A percentile compares a stretch with the other conserved stretches of the same genome.
These are phyloP conservation scores for Acrossocheilus fasciatus DNA, from an alignment of 2,797 vertebrate species.

Conservation along the genomic window DNA sequence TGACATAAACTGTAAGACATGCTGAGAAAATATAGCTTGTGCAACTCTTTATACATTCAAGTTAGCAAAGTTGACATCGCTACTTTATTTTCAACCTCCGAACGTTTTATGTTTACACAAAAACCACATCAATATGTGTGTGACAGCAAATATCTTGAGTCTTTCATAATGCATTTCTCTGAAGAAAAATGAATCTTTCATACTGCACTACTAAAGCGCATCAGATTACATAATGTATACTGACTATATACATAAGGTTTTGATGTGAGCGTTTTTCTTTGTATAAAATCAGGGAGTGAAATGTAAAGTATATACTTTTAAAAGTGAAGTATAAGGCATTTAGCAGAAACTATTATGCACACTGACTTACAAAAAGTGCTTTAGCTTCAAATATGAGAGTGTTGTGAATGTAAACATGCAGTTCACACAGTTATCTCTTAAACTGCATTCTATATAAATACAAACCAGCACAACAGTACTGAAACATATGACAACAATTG, in stretches of 20 bases:
- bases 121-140: slow-evolving; percentile 8
- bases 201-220: neutral
- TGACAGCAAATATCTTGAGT: slow-evolving; percentile 35
- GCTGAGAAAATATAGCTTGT: neutral
- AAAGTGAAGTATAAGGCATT: slow-evolving; percentile 11
- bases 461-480: slow-evolving; percentile 1
- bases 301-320: slow-evolving; percentile 11
- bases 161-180: slow-evolving; percentile 29
- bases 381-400: neutral
- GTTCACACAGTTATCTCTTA: neutral
- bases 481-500: neutral
- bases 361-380: slow-evolving; percentile 3
- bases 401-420: neutral
- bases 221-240: slow-evolving; percentile 14
- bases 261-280: neutral
- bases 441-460: neutral
- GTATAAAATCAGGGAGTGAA: neutral
- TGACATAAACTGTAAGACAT: neutral
- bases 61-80: slow-evolving; percentile 10
- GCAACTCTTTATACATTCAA: slow-evolving; percentile 7
- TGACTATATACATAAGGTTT: slow-evolving; percentile 15
- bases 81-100: slow-evolving; percentile 7
- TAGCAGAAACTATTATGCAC: neutral
- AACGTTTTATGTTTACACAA: slow-evolving; percentile 28
- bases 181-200: slow-evolving; percentile 30